A percentile compares a stretch with the other conserved stretches of the same genome.
Evolutionary conservation across 2,113 vertebrate species (phyloP).

Genomic region (Epinephelus lanceolatus): DNA sequence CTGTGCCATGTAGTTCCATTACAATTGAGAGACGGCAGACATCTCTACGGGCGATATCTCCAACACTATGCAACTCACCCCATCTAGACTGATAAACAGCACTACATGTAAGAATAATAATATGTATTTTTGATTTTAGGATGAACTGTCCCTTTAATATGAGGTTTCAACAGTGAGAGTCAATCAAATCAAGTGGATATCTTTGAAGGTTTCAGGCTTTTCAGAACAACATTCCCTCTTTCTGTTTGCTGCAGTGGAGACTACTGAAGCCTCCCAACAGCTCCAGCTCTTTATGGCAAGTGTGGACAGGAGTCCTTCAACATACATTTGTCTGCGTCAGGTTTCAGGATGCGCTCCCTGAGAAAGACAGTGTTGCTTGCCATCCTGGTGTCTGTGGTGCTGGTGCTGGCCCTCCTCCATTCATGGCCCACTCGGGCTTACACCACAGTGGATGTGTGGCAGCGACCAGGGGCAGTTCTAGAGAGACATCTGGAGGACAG

Average conservation of each 20-base stretch:
- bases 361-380: constrained; percentile 79
- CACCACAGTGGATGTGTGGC: constrained; percentile 76
- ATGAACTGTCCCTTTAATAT: too few relatives aligned
- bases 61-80: too few relatives aligned
- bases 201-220: too few relatives aligned
- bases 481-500: constrained; percentile 75
- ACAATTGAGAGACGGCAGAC: too few relatives aligned
- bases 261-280: not conserved
- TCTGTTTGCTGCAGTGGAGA: not conserved
- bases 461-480: constrained; percentile 55
- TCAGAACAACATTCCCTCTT: too few relatives aligned
- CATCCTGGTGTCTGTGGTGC: constrained; percentile 75
- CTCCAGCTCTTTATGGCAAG: not conserved
- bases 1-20: too few relatives aligned
- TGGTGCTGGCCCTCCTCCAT: constrained; percentile 73
- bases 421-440: constrained; percentile 73
- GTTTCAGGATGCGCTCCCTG: constrained; percentile 77
- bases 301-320: not conserved
- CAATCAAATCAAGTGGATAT: too few relatives aligned
- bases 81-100: too few relatives aligned
- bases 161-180: too few relatives aligned
- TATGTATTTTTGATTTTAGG: too few relatives aligned
- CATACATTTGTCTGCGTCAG: constrained; percentile 46
- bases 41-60: too few relatives aligned
- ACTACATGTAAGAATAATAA: too few relatives aligned